Evolutionary conservation across 2,888 invertebrate species (phyloP), one percentile per base, ranked within the genome.

Genomic region (Microplitis deprimator): DNA sequence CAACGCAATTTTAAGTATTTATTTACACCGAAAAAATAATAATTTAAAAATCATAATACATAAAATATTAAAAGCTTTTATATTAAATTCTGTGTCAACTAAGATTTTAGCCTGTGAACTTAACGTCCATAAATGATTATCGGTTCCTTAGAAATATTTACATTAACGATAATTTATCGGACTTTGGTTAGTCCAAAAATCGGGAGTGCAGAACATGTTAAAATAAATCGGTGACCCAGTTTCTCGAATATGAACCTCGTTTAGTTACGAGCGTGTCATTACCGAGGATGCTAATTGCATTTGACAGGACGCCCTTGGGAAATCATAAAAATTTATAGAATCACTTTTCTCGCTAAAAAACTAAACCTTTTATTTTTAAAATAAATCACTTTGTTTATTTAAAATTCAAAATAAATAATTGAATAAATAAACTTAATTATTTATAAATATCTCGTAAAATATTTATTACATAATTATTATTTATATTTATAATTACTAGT

Each of bases 151-250:
- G 60, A 60, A 64, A 73, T 73, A 38, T 65, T 67, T 17, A 29
- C 17, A 68, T 68, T 59, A 64, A 13, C 39, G 71, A 71, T 71
- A 71, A 71, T 71, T 59, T 71, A 38, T 71, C 71, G n/a, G 17
- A 10, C 8, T 16, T 71, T 71, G 61, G 39, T 71, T 29, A 29
- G 62, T 61, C 39, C 8, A 38, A 38, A 71, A 39, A 7, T n/a
- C 50, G 62, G 40, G 73, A 73, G 64, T 50, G 13, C 50, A 50
- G 50, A 50, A 13, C 40, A 68, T 67, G 64, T 50, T 69, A 64
- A 60, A 17, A 65, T 59, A 41, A 77, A 76, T 68, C 68, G 62
- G 62, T 77, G 77, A 77, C 77, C 77, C 68, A 73, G 68, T 77
- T 77, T 16, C 40, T 41, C 16, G 68, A 72, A 68, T 60, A 73